Base-by-base conservation (phyloP, 2,113 vertebrate species). In the Galeopterus variegatus region DNA sequence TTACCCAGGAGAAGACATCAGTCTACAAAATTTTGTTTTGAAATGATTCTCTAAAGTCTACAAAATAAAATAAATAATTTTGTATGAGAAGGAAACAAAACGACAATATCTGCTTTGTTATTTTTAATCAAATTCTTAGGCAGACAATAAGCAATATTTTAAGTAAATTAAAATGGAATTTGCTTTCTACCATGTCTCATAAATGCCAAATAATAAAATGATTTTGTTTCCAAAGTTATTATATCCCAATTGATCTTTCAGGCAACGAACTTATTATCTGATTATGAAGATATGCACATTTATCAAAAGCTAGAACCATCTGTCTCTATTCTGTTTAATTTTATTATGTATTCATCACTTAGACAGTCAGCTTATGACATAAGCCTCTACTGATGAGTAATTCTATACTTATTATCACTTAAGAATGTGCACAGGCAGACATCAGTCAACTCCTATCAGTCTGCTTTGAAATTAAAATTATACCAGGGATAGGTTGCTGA, bases 251-350 rank as follows among this genome's bases (percentile, higher is more conserved):
- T 98, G 98, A 98, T 99, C 98, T 98, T 98, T 97, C 98, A 95
- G 98, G 97, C 98, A 98, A 97, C 28, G 65, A 95, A 97, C 96
- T 98, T 98, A 98, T 98, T 98, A 98, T 99, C 96, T 98, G 98
- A 99, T 99, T 98, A 98, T 97, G 95, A 98, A 98, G 98, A 98
- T 98, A 98, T 95, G 98, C 96, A 98, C 98, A 98, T 98, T 98
- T 98, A 99, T 99, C 98, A 98, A 98, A 98, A 98, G 96, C 98
- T 98, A 86, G 97, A 98, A 83, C 98, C 98, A 98, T 99, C 98
- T 99, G 98, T 98, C 98, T 98, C 98, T 98, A 98, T 98, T 98
- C 97, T 98, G 91, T 93, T 98, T 98, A 98, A 98, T 98, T 98
- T 97, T 87, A 98, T 99, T 99, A 98, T 92, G 96, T 97, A 98